Conservation (phyloP, 2,797 vertebrate genomes). For the Tokudaia muenninki region DNA sequence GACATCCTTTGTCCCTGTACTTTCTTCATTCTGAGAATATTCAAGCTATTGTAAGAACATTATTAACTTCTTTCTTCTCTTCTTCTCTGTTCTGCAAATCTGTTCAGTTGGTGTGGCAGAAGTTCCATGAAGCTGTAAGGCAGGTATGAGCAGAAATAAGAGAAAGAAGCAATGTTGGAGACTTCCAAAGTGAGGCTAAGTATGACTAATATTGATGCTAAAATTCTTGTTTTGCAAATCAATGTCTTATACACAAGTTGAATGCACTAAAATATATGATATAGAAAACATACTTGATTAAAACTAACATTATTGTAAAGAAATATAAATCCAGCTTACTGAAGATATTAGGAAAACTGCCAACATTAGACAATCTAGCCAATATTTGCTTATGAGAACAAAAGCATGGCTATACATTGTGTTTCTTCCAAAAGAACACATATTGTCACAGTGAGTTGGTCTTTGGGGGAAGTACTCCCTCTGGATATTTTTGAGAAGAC, state of each 20-base stretch:
- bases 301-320: not conserved
- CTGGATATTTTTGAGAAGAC: conserved; percentile 65
- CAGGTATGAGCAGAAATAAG: not conserved
- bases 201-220: not conserved
- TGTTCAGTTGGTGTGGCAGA: not conserved
- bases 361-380: not conserved
- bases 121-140: not conserved
- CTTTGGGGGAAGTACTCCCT: conserved; percentile 1
- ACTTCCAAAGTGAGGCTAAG: not conserved
- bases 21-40: not conserved
- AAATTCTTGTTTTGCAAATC: not conserved
- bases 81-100: not conserved
- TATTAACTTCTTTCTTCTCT: not conserved
- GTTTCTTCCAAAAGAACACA: conserved; percentile 45
- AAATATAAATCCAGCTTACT: not conserved
- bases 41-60: not conserved
- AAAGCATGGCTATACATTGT: not conserved
- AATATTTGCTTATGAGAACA: conserved; percentile 18
- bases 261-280: not conserved
- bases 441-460: not conserved
- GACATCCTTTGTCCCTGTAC: not conserved
- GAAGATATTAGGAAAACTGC: not conserved
- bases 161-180: not conserved
- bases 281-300: conserved; percentile 12
- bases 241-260: not conserved